These are phyloP conservation scores for Leptopilina myrica DNA, from an alignment of 2,888 invertebrate genomes.

Conservation along the genomic window DNA sequence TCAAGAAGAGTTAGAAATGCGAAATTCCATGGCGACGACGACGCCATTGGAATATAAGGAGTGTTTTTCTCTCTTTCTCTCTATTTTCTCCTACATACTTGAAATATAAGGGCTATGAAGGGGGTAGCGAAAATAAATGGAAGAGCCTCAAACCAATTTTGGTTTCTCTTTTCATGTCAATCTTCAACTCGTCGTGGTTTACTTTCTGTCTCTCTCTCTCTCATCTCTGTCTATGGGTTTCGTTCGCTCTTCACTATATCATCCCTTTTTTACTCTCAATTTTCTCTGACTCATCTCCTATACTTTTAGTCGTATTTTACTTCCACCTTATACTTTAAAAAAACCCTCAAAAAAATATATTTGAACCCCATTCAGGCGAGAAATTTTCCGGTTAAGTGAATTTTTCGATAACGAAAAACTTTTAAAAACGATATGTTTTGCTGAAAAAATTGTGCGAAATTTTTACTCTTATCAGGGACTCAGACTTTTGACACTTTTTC, in stretches of 20 bases:
- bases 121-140: slow-evolving; percentile 67
- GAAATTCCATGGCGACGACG: slow-evolving; percentile 65
- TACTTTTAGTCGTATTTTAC: slow-evolving; percentile 16
- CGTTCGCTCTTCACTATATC: too few species aligned
- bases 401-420: not conserved
- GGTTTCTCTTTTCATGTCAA: slow-evolving; percentile 45
- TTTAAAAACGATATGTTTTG: too few species aligned
- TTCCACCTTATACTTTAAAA: slow-evolving; percentile 13
- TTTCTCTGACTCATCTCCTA: slow-evolving; percentile 33
- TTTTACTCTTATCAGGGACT: too few species aligned
- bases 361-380: not conserved
- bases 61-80: not conserved
- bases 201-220: slow-evolving; percentile 49
- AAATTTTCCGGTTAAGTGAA: slow-evolving; percentile 14
- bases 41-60: slow-evolving; percentile 45
- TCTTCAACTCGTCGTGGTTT: slow-evolving; percentile 45
- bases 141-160: slow-evolving; percentile 59
- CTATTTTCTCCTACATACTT: slow-evolving; percentile 9
- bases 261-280: slow-evolving; percentile 43
- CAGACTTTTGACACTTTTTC: too few species aligned
- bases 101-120: slow-evolving; percentile 24
- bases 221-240: not conserved
- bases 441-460: too few species aligned
- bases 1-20: slow-evolving; percentile 59
- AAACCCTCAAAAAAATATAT: not conserved